Evolutionary conservation across 2,797 vertebrate genomes (phyloP).

Genomic region (Arrhamphus sclerolepis): DNA sequence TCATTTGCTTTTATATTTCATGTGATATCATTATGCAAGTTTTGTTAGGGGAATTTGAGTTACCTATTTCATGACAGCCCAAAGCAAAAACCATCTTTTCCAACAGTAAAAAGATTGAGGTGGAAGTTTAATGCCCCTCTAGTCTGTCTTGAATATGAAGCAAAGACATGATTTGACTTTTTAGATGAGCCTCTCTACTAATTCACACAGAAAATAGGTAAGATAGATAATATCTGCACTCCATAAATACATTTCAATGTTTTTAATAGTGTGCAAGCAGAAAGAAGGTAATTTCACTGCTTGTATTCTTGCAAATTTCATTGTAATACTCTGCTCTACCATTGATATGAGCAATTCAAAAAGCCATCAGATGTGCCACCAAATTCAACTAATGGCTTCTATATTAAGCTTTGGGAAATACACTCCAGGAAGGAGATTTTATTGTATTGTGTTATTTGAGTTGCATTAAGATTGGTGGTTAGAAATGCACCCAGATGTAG

Average conservation of each 20-base stretch:
- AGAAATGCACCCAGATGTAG: conserved; percentile 21
- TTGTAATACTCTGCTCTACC: conserved; percentile 42
- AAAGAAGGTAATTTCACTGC: conserved; percentile 49
- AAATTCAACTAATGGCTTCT: conserved; percentile 63
- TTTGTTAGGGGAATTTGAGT: neutral
- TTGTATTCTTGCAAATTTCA: conserved; percentile 55
- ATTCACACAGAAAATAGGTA: conserved; percentile 41
- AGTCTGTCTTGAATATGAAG: conserved; percentile 17
- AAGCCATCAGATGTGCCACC: conserved; percentile 51
- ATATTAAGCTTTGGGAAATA: conserved; percentile 57
- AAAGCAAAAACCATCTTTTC: conserved; percentile 12
- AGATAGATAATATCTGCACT: conserved; percentile 48
- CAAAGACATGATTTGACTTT: conserved; percentile 38
- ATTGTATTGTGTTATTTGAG: conserved; percentile 47
- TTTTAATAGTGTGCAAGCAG: conserved; percentile 52
- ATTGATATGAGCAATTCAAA: conserved; percentile 66
- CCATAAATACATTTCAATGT: conserved; percentile 59
- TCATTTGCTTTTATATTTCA: neutral
- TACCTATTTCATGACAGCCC: neutral
- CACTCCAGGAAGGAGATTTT: conserved; percentile 38
- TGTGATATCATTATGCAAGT: neutral
- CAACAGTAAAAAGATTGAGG: conserved; percentile 15
- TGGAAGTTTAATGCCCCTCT: neutral
- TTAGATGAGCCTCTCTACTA: conserved; percentile 32
- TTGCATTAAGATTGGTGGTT: conserved; percentile 23